These are phyloP conservation scores for Achatina immaculata DNA, from an alignment of 1,140 invertebrate genomes.

Conservation along the genomic window DNA sequence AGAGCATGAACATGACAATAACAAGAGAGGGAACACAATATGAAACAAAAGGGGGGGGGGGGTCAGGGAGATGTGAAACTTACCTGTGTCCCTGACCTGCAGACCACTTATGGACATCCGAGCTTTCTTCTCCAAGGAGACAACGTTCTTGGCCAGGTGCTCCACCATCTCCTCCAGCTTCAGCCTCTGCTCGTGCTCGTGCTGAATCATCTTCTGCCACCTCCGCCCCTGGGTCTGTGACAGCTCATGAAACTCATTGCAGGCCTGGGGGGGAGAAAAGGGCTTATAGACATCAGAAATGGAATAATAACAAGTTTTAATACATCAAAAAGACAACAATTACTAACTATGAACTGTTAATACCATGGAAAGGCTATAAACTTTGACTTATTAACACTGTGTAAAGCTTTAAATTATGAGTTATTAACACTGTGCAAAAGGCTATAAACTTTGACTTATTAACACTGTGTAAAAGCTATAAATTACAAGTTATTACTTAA, in stretches of 20 bases:
- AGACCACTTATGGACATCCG: conserved; percentile 58
- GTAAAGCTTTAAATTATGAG: too few species aligned
- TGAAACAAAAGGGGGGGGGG: not conserved
- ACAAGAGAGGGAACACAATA: not conserved
- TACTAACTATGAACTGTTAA: too few species aligned
- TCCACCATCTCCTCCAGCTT: conserved; percentile 98
- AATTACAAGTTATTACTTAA: too few species aligned
- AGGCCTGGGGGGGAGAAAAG: conserved; percentile 84
- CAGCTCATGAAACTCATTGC: conserved; percentile 89
- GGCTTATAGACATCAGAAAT: not conserved
- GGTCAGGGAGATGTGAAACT: conserved; percentile 18
- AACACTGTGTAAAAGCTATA: too few species aligned
- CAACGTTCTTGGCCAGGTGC: conserved; percentile 95
- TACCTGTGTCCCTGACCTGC: conserved; percentile 22
- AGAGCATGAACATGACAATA: not conserved
- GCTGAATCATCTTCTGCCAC: conserved; percentile 90
- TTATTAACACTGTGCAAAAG: too few species aligned
- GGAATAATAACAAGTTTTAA: too few species aligned
- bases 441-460: too few species aligned
- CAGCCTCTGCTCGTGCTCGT: conserved; percentile 93
- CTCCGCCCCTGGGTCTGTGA: conserved; percentile 89
- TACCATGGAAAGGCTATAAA: too few species aligned
- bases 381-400: too few species aligned
- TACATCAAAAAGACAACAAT: too few species aligned
- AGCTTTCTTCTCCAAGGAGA: conserved; percentile 82